These are phyloP conservation scores for Drosophila nigritarsus DNA, from an alignment of 2,888 invertebrate species.

Conservation along the genomic window DNA sequence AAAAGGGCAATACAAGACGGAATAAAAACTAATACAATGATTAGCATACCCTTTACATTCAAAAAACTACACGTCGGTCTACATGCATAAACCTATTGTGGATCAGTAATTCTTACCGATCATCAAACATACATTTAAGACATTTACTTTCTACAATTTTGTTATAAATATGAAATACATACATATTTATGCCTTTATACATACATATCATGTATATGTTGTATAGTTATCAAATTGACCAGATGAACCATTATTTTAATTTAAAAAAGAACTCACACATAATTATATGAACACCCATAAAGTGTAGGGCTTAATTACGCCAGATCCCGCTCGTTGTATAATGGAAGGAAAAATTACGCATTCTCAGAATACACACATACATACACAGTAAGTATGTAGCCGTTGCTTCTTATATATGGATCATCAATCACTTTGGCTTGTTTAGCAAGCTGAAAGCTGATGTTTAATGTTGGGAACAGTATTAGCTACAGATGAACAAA, in stretches of 20 bases:
- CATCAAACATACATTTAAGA: constrained; percentile 36
- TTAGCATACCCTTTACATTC: not conserved
- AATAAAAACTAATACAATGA: not conserved
- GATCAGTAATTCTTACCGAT: constrained; percentile 14
- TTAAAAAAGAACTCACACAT: not conserved
- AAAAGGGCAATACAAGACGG: not conserved
- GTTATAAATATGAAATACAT: constrained; percentile 6
- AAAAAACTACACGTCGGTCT: not conserved
- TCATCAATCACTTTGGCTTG: not conserved
- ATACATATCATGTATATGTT: constrained; percentile 17
- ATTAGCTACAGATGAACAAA: not conserved
- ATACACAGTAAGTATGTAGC: not conserved
- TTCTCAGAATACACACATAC: constrained; percentile 8
- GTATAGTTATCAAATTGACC: constrained; percentile 46
- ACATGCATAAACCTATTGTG: constrained; percentile 9
- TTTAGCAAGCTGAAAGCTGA: not conserved
- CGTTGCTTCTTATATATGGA: not conserved
- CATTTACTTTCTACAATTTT: constrained; percentile 41
- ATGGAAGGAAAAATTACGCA: constrained; percentile 32
- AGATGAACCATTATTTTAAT: constrained; percentile 22
- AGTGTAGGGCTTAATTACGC: not conserved
- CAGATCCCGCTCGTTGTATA: constrained; percentile 32
- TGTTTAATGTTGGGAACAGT: not conserved
- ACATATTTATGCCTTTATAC: constrained; percentile 1
- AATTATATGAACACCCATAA: constrained; percentile 5